Evolutionary conservation across 2,888 invertebrate species (phyloP).

Genomic region (Ryuthela nishihirai): DNA sequence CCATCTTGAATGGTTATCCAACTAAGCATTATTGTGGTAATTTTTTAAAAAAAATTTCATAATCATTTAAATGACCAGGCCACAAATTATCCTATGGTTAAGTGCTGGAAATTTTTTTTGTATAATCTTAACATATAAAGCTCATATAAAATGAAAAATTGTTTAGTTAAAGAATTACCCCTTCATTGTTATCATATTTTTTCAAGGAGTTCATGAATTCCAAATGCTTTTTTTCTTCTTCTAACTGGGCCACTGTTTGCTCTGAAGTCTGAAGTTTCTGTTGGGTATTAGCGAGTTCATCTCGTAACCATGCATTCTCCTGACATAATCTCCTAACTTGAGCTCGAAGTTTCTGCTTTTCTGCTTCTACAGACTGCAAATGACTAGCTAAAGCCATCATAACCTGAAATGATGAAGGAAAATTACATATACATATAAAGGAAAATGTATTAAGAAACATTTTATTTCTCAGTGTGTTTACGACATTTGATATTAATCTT

Average conservation of each 20-base stretch:
- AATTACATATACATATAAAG: neutral
- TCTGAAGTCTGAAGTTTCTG: constrained; percentile 93
- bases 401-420: constrained; percentile 59
- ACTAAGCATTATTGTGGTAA: too few species aligned
- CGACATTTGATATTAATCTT: too few species aligned
- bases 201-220: constrained; percentile 96
- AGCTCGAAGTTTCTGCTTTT: constrained; percentile 96
- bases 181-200: constrained; percentile 56
- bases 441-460: too few species aligned
- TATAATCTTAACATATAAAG: too few species aligned
- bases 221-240: constrained; percentile 95
- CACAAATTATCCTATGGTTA: too few species aligned
- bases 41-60: too few species aligned
- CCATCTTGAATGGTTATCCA: too few species aligned
- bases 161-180: too few species aligned
- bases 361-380: constrained; percentile 94
- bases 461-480: too few species aligned
- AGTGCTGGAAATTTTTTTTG: too few species aligned
- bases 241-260: constrained; percentile 87
- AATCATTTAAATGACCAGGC: too few species aligned
- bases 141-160: too few species aligned
- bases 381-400: constrained; percentile 96
- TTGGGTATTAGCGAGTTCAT: constrained; percentile 96
- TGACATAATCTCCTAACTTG: constrained; percentile 92
- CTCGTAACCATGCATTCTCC: constrained; percentile 98